Evolutionary conservation across 2,113 vertebrate genomes (phyloP).

Genomic region (Riparia riparia): DNA sequence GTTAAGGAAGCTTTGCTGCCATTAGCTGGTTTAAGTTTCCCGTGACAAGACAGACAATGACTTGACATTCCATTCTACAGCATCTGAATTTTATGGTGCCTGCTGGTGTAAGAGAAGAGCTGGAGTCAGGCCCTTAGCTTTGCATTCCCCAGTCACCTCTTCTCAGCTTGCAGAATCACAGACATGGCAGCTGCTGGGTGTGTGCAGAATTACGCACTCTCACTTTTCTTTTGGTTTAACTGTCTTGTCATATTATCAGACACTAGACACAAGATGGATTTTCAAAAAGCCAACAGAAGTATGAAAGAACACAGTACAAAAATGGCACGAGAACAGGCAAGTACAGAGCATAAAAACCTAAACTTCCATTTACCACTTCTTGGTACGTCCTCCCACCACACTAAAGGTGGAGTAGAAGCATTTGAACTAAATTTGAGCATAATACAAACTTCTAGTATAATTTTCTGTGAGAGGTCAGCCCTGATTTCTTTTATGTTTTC

Average conservation of each 20-base stretch:
- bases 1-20: background rate
- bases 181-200: fast-evolving
- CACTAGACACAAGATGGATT: fast-evolving
- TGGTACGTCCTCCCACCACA: fast-evolving
- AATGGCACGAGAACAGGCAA: background rate
- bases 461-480: background rate
- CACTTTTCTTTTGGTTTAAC: background rate
- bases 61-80: background rate
- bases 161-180: background rate
- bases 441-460: background rate
- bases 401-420: background rate
- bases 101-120: background rate
- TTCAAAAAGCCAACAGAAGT: background rate
- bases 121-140: background rate
- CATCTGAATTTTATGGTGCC: background rate
- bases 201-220: background rate
- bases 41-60: background rate
- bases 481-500: background rate
- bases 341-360: background rate
- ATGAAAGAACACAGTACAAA: background rate
- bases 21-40: background rate
- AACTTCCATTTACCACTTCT: background rate
- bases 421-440: background rate
- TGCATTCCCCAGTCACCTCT: background rate
- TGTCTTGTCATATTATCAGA: background rate